Conservation (phyloP, 2,113 vertebrate species). For the Cricetomys ansorgei region DNA sequence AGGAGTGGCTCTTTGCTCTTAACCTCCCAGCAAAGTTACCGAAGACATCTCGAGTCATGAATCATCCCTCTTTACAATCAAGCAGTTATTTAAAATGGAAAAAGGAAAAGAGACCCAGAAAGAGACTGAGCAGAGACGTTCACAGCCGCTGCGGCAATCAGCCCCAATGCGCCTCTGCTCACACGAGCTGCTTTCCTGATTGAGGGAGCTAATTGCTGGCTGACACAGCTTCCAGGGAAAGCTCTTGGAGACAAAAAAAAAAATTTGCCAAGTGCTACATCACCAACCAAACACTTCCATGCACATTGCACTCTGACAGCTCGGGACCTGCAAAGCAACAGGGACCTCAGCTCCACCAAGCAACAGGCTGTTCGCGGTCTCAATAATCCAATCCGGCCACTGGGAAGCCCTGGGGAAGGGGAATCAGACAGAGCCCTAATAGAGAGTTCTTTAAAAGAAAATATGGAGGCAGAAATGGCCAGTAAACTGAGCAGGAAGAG, state of each 20-base stretch:
- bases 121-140: conserved; percentile 63
- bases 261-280: conserved; percentile 63
- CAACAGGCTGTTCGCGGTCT: background rate
- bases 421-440: background rate
- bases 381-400: background rate
- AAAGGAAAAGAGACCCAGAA: conserved; percentile 68
- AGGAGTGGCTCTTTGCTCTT: conserved; percentile 30
- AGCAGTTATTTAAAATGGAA: conserved; percentile 81
- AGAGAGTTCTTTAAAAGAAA: background rate
- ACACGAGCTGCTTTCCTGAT: conserved; percentile 76
- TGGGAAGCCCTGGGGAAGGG: background rate
- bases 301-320: accelerated
- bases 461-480: background rate
- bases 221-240: conserved; percentile 80
- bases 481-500: background rate
- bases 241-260: conserved; percentile 73
- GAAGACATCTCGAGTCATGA: conserved; percentile 73
- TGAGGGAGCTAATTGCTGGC: conserved; percentile 80
- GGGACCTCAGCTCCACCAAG: background rate
- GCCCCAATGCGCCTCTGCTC: conserved; percentile 72
- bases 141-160: conserved; percentile 80
- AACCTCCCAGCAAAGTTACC: conserved; percentile 69
- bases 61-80: conserved; percentile 84
- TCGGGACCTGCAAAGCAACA: background rate
- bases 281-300: conserved; percentile 39